Percentiles rank a stretch among this genome's conserved stretches.
Conservation (phyloP, 2,113 vertebrate species). For the Otis tarda region DNA sequence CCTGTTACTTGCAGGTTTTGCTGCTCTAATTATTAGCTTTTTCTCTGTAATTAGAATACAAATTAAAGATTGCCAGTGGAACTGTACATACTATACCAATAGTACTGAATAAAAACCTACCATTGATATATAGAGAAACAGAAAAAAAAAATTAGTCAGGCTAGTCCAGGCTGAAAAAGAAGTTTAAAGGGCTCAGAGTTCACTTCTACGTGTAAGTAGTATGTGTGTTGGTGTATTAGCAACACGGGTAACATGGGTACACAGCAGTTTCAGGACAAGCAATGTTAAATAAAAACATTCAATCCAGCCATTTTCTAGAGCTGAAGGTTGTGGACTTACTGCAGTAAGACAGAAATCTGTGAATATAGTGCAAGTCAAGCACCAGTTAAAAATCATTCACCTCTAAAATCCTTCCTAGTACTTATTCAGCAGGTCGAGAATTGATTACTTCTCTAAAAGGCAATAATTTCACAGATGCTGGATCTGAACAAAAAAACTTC, state of each 20-base stretch:
- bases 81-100: not conserved
- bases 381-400: not conserved
- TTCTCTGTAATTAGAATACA: not conserved
- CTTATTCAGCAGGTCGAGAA: conserved; percentile 49
- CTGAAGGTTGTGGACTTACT: not conserved
- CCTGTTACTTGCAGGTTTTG: not conserved
- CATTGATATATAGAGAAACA: not conserved
- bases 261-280: not conserved
- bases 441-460: conserved; percentile 28
- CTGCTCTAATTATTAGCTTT: not conserved
- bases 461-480: conserved; percentile 37
- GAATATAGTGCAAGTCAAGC: not conserved
- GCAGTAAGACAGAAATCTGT: not conserved
- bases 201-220: not conserved
- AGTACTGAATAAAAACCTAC: not conserved
- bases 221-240: not conserved
- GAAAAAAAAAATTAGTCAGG: not conserved
- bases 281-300: not conserved
- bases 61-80: not conserved
- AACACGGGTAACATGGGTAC: not conserved
- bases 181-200: not conserved
- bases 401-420: conserved; percentile 21
- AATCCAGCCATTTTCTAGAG: not conserved
- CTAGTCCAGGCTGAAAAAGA: not conserved
- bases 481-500: not conserved